Evolutionary conservation across 2,797 vertebrate genomes (phyloP), one percentile per base, ranked within the genome.

Genomic region (Sternarchorhynchus goeldii): DNA sequence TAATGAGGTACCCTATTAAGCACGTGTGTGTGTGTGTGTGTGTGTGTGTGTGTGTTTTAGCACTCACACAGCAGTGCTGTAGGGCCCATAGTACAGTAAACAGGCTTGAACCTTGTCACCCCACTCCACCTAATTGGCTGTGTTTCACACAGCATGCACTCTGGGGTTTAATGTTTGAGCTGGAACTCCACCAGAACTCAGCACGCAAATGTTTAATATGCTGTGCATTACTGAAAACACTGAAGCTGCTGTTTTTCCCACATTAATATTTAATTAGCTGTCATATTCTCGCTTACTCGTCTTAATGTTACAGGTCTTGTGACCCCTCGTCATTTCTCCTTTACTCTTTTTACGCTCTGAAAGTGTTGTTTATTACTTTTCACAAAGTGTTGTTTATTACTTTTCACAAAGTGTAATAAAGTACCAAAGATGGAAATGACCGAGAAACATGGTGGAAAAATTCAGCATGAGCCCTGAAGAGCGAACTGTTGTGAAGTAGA

Each of bases 61-160:
- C 32, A 66, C 60, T 76, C 45, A 78, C 70, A 58, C 79, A 81
- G 76, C 56, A 71, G 73, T 16, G 70, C 80, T 76, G 68, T 77
- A 39, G 67, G 70, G 75, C 83, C 57, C 63, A 75, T 31, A 41
- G 64, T 64, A 31, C 73, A 76, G 76, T 79, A 82, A 76, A 79
- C 78, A 85, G 67, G 72, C 62, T 82, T 80, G 78, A 79, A 80
- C 83, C 83, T 78, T 7, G n/a, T 76, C 78, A 74, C 81, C 83
- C 58, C 8, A 59, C 76, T 82, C 68, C 73, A 76, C 57, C 75
- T 85, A 85, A 82, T 85, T 82, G 79, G 73, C 59, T 63, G n/a
- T 32, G 64, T 71, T 77, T 80, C 53, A 67, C 77, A 67, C 75
- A 68, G 69, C 31, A 53, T 59, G 45, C 75, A 34, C 58, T 70